Evolutionary conservation across 1,140 invertebrate species (phyloP), one percentile per base, ranked within the genome.

Genomic region (Cyphomyrmex costatus): DNA sequence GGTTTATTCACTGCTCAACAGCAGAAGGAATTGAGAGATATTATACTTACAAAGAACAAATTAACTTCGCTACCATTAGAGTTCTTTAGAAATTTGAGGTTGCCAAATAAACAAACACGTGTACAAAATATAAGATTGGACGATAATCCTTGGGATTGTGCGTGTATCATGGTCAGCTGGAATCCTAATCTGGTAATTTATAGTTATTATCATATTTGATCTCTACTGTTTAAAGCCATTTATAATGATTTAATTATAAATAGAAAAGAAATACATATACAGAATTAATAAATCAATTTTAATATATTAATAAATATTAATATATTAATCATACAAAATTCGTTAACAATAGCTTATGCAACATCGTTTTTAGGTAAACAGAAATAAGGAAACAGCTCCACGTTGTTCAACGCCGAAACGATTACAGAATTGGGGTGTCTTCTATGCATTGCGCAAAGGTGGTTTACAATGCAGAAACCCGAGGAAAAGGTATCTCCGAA

Each of bases 101-200:
- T 95, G 3, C 71, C 90, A 7, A 92, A 89, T 53, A 92, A 90
- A 77, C 92, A 90, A 71, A 53, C 85, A 27, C 46, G 91, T 10
- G 66, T 94, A 73, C 85, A 92, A 85, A 96, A 96, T 93, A 92
- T 97, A 56, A 95, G 96, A 73, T 90, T 97, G 60, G 96, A 96
- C 88, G 95, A 95, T 10, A 97, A 97, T 95, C 97, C 96, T 12
- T 97, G 97, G 97, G 95, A 97, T 84, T 97, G 97, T 89, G 96
- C 95, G 53, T 97, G 97, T 90, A 93, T 95, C 2, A 97, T 97
- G 96, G 92, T 89, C 68, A 95, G 95, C 56, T 97, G 97, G 97
- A 95, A 96, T 90, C 95, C 96, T 58, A 91, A 92, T 80, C 88
- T 94, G 88, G 94, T 93, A 91, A 86, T 42, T 42, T 42, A 42